Conservation (phyloP, 2,888 invertebrate genomes). For the Penaeus monodon region DNA sequence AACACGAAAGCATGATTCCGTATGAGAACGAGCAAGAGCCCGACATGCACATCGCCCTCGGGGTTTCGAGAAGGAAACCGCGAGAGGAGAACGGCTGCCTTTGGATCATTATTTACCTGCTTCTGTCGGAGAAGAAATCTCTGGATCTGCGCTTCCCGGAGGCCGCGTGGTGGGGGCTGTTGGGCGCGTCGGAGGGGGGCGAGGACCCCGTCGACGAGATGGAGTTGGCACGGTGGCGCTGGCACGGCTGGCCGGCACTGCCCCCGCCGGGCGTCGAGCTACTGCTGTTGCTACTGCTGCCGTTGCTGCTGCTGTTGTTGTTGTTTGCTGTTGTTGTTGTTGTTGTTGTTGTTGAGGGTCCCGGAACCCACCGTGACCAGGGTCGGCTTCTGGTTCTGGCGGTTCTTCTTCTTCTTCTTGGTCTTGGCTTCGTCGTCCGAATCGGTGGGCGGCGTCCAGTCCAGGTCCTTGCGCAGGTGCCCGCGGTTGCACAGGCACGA, state of each 20-base stretch:
- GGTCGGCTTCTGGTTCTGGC: conserved; percentile 77
- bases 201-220: conserved; percentile 65
- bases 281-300: neutral
- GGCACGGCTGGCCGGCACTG: conserved; percentile 51
- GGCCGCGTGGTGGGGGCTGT: conserved; percentile 58
- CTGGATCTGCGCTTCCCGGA: conserved; percentile 48
- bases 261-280: conserved; percentile 16
- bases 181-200: conserved; percentile 61
- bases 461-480: conserved; percentile 92
- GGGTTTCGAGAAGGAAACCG: neutral
- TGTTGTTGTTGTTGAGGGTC: conserved; percentile 37
- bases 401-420: conserved; percentile 79
- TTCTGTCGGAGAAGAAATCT: conserved; percentile 60
- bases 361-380: conserved; percentile 67
- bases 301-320: conserved; percentile 24
- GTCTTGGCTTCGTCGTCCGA: conserved; percentile 74
- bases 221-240: conserved; percentile 62
- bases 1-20: neutral
- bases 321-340: conserved; percentile 16
- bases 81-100: neutral
- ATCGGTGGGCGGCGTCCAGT: conserved; percentile 83
- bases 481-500: conserved; percentile 93
- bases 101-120: conserved; percentile 33
- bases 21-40: too few relatives aligned
- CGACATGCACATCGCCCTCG: neutral